These are phyloP conservation scores for Mugil cephalus DNA, from an alignment of 2,113 vertebrate species.

Conservation along the genomic window DNA sequence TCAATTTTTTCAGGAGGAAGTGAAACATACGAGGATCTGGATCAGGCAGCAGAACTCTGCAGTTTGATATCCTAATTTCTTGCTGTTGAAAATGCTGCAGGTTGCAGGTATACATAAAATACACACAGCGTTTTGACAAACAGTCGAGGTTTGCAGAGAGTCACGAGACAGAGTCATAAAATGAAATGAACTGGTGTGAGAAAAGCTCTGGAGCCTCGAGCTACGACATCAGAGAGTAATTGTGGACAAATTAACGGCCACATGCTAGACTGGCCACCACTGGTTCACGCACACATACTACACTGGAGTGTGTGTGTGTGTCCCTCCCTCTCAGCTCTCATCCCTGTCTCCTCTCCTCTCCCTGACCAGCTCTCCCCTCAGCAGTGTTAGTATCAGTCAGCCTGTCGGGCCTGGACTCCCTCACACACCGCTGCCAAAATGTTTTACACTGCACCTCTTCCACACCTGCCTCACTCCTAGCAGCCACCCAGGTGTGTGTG, in stretches of 20 bases:
- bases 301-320: slow-evolving; percentile 44
- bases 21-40: not conserved
- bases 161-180: slow-evolving; percentile 42
- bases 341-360: slow-evolving; percentile 51
- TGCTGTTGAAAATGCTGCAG: slow-evolving; percentile 21
- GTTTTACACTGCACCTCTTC: slow-evolving; percentile 48
- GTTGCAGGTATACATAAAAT: slow-evolving; percentile 17
- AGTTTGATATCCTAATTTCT: not conserved
- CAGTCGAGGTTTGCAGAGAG: slow-evolving; percentile 10
- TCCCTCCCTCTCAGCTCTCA: slow-evolving; percentile 11
- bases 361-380: slow-evolving; percentile 59
- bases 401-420: slow-evolving; percentile 54
- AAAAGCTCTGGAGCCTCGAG: slow-evolving; percentile 64
- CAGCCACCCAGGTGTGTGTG: slow-evolving; percentile 2
- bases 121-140: slow-evolving; percentile 18
- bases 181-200: slow-evolving; percentile 61
- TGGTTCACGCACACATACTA: slow-evolving; percentile 57
- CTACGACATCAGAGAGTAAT: slow-evolving; percentile 78
- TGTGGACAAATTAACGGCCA: slow-evolving; percentile 77
- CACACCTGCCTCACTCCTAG: slow-evolving; percentile 48
- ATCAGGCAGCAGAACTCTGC: not conserved
- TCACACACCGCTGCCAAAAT: slow-evolving; percentile 32
- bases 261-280: slow-evolving; percentile 71
- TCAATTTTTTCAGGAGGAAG: not conserved
- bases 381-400: slow-evolving; percentile 54